Base-by-base conservation (phyloP, 2,888 invertebrate genomes). In the Acanthosepion lycidas region DNA sequence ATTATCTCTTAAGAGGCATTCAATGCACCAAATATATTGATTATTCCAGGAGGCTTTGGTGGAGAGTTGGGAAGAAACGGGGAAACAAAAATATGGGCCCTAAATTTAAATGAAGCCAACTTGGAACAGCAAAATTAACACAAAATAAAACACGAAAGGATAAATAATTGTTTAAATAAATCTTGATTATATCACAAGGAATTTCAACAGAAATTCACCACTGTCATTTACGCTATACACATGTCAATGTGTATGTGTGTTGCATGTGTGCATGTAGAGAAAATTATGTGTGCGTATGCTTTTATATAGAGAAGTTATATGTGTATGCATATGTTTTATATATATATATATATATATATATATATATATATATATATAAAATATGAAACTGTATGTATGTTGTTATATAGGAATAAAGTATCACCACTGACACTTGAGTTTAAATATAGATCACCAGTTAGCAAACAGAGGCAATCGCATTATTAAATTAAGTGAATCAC, bases 91-190 rank as follows among this genome's bases (percentile, higher is more conserved):
- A 78, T 78, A 78, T 78, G 78, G 78, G 78, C n/a, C 78, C n/a
- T 78, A 78, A 78, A 78, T 78, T 78, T 78, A 78, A 78, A 78
- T 78, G 78, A 78, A 78, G 78, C 78, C n/a, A 78, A n/a, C n/a
- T 78, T 78, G 78, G 78, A 78, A 78, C 78, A n/a, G n/a, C 9
- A 78, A 33, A 78, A 78, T 15, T 78, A 33, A 78, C n/a, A n/a
- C 9, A 78, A n/a, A 9, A 33, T 33, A 78, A 42, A 78, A 78
- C 78, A 78, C n/a, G n/a, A 78, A 78, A 78, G 15, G 15, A 78
- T 78, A 78, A 78, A 78, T 78, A 33, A n/a, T 33, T n/a, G 78
- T n/a, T 78, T 78, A n/a, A 9, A 12, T n/a, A 78, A 78, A n/a
- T 33, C 33, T n/a, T 78, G 33, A 78, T 8, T 78, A 15, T 78